These are phyloP conservation scores for Pasiphila rectangulata DNA, from an alignment of 2,888 invertebrate species.

Conservation along the genomic window DNA sequence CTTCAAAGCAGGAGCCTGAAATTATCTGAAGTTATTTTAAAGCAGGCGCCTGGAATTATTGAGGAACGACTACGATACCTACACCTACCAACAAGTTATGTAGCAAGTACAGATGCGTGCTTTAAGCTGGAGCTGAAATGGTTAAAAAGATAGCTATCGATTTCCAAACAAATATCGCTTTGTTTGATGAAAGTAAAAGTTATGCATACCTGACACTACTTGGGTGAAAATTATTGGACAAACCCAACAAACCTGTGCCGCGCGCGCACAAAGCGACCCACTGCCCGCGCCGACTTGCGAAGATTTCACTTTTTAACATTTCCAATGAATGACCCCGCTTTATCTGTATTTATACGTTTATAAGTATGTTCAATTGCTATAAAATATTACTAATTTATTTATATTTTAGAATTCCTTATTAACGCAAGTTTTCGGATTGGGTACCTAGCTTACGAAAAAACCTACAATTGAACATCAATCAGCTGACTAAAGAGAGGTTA, in stretches of 20 bases:
- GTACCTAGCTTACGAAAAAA: slow-evolving; percentile 35
- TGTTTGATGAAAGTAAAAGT: slow-evolving; percentile 74
- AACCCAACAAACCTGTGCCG: slow-evolving; percentile 68
- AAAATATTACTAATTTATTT: slow-evolving; percentile 14
- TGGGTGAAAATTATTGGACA: slow-evolving; percentile 68
- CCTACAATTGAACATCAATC: slow-evolving; percentile 37
- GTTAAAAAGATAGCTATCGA: slow-evolving; percentile 32
- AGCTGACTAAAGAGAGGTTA: slow-evolving; percentile 52
- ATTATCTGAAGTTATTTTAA: too few relatives aligned
- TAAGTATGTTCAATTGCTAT: too few relatives aligned
- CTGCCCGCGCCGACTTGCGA: slow-evolving; percentile 58
- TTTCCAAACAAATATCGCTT: slow-evolving; percentile 37
- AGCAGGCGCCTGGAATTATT: neutral
- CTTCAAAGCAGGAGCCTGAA: neutral
- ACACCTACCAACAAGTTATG: too few relatives aligned
- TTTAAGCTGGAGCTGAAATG: too few relatives aligned
- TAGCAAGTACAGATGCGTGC: too few relatives aligned
- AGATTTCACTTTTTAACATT: slow-evolving; percentile 75
- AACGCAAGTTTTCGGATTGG: neutral
- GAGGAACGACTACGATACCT: too few relatives aligned
- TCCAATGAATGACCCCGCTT: slow-evolving; percentile 50
- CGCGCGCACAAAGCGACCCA: slow-evolving; percentile 62
- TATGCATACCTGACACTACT: slow-evolving; percentile 45
- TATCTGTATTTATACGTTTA: slow-evolving; percentile 21
- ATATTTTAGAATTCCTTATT: neutral